A percentile compares a stretch with the other conserved stretches of the same genome.
Evolutionary conservation across 2,888 invertebrate species (phyloP).

Genomic region (Parnassius mnemosyne): DNA sequence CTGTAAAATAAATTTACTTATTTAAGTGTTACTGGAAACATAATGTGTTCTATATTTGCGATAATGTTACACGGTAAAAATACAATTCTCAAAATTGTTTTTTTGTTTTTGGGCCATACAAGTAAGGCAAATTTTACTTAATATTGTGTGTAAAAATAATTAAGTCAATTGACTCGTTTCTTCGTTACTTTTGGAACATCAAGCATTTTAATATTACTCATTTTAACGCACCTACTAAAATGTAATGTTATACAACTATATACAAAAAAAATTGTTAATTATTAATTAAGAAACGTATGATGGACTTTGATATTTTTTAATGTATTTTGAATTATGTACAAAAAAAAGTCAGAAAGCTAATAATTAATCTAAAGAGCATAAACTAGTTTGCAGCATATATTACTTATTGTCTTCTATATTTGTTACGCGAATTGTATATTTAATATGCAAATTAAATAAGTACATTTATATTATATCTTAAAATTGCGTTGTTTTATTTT

Average conservation of each 20-base stretch:
- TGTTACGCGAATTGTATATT: conserved; percentile 60
- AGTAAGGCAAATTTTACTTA: not conserved
- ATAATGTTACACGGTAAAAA: too few relatives aligned
- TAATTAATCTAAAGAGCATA: not conserved
- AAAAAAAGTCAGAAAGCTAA: not conserved
- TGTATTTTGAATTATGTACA: not conserved
- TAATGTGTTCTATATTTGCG: too few relatives aligned
- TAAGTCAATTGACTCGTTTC: not conserved
- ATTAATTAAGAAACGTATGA: not conserved
- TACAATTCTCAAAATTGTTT: too few relatives aligned
- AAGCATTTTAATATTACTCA: too few relatives aligned
- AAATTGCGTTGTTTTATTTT: conserved; percentile 36
- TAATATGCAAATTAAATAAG: conserved; percentile 60
- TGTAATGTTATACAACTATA: too few relatives aligned
- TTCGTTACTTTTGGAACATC: not conserved
- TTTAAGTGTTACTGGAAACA: too few relatives aligned
- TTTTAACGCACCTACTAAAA: too few relatives aligned
- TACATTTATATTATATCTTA: conserved; percentile 48
- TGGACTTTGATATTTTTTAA: not conserved
- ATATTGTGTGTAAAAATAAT: not conserved
- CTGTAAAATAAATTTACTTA: too few relatives aligned
- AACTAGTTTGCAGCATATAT: conserved; percentile 30
- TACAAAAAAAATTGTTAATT: too few relatives aligned
- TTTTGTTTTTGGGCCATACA: too few relatives aligned
- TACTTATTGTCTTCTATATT: conserved; percentile 50